Base-by-base conservation (phyloP, 1,140 invertebrate species). In the Heliconius himera region DNA sequence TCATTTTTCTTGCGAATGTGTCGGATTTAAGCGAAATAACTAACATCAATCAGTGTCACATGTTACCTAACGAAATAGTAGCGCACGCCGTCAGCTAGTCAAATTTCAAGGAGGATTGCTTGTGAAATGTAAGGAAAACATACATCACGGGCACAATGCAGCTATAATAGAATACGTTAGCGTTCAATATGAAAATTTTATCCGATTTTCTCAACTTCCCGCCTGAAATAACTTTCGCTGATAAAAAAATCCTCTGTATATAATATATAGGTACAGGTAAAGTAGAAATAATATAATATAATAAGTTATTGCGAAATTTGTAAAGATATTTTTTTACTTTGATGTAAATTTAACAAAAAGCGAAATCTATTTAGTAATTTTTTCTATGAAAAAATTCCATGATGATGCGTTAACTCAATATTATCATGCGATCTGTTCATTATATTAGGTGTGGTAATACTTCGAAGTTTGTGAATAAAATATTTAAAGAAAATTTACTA, bases 71-170 rank as follows among this genome's bases (percentile, higher is more conserved):
- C 77, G 75, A 76, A 80, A 74, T 82, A 80, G 77, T 80, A 81
- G 81, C 84, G 79, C 73, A 46, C 29, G 78, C 75, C 77, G 81
- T 79, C 79, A 73, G 80, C 73, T 71, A 83, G 82, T 85, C 85
- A 85, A 85, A 82, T 84, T 86, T 84, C 80, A 81, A 72, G 82
- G 83, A 82, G 88, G 88, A 87, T 88, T 85, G 88, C 85, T 86
- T 83, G 82, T 78, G 82, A 82, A 85, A 90, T 88, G 84, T 79
- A 84, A 87, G 83, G 85, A 90, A 90, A 90, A 85, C 89, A 93
- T 93, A 92, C 89, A 92, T 93, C 91, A 93, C 83, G 83, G 73
- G 80, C 85, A 93, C 91, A 93, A 93, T 90, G 80, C 86, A 81
- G 70, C 82, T 85, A 87, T 91, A 93, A 93, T 90, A 89, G 87